Evolutionary conservation across 2,113 vertebrate species (phyloP).

Genomic region (Arothron firmamentum): DNA sequence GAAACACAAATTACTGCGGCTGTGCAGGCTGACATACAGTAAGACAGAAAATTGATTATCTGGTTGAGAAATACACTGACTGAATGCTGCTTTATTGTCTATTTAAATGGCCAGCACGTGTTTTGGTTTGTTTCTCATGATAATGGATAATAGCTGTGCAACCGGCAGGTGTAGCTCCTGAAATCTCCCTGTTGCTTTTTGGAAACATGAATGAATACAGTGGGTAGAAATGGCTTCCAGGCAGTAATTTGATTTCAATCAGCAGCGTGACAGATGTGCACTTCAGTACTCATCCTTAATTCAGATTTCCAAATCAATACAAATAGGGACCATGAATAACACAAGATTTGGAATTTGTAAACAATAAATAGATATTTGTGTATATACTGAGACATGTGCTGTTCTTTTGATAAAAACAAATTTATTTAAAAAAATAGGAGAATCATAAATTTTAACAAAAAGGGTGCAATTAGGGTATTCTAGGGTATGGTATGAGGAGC

Average conservation of each 20-base stretch:
- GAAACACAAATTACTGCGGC: constrained; percentile 41
- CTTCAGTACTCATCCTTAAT: neutral
- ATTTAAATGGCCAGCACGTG: constrained; percentile 24
- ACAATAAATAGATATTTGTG: too few relatives aligned
- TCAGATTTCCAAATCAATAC: neutral
- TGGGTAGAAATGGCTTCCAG: neutral
- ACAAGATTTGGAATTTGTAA: too few relatives aligned
- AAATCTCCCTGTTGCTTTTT: constrained; percentile 6
- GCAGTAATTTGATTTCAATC: constrained; percentile 3
- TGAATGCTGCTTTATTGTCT: constrained; percentile 52
- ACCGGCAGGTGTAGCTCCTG: constrained; percentile 20
- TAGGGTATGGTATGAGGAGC: too few relatives aligned
- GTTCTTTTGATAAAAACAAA: too few relatives aligned
- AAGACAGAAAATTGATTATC: constrained; percentile 58
- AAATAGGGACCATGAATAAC: neutral
- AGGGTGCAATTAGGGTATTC: too few relatives aligned
- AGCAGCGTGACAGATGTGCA: constrained; percentile 1
- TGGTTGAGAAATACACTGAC: constrained; percentile 47
- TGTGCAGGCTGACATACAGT: constrained; percentile 11
- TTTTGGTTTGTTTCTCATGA: constrained; percentile 35
- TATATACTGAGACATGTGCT: too few relatives aligned
- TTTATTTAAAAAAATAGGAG: too few relatives aligned
- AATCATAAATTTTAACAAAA: too few relatives aligned
- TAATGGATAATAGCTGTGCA: constrained; percentile 39
- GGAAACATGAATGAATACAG: constrained; percentile 1